These are phyloP conservation scores for Drosophila bunnanda DNA, from an alignment of 2,888 invertebrate genomes.

Conservation along the genomic window DNA sequence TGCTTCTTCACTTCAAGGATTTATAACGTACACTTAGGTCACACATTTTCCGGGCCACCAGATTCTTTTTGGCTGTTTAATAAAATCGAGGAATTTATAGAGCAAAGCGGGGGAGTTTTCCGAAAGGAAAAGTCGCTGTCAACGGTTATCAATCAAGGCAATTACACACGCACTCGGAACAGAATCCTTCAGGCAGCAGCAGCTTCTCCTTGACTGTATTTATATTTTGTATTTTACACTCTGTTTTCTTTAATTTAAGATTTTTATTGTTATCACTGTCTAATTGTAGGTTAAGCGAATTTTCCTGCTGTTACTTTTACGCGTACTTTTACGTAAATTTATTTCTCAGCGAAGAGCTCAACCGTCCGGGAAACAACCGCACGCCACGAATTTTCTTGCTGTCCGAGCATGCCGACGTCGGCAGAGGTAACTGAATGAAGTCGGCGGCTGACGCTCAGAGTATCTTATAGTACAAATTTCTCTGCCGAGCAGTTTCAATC, in stretches of 20 bases:
- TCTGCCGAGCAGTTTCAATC: too few relatives aligned
- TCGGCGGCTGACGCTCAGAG: too few relatives aligned
- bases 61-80: constrained; percentile 26
- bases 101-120: neutral
- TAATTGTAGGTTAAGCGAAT: constrained; percentile 1
- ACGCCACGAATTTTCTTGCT: constrained; percentile 57
- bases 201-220: neutral
- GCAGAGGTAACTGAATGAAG: too few relatives aligned
- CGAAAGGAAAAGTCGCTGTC: constrained; percentile 28
- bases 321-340: constrained; percentile 59
- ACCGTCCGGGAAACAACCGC: constrained; percentile 53
- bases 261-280: constrained; percentile 17
- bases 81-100: constrained; percentile 21
- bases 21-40: constrained; percentile 55
- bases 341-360: constrained; percentile 2
- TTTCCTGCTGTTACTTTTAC: neutral
- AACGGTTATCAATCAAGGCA: constrained; percentile 59
- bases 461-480: too few relatives aligned
- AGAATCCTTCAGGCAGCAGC: constrained; percentile 16
- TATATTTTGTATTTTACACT: neutral
- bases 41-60: constrained; percentile 47
- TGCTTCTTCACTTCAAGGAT: constrained; percentile 28
- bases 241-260: neutral
- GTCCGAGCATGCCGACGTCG: too few relatives aligned
- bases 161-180: constrained; percentile 47